phyloP scores from a whole-genome alignment of 2,888 invertebrate genomes.

The Dynastes tityus region DNA sequence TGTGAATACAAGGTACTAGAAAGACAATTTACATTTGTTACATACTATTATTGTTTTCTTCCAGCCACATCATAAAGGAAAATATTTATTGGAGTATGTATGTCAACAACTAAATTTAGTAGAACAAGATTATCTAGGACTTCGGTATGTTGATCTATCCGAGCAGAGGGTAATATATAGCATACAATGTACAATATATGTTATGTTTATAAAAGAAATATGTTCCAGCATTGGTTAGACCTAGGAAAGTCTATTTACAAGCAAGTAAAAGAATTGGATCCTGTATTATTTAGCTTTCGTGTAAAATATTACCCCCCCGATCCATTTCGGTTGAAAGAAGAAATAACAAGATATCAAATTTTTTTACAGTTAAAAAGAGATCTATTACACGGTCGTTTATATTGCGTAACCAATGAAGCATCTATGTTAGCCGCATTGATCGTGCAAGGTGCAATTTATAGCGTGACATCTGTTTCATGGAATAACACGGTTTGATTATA shows the following conservation, averaged over 20 bases:
- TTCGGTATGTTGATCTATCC: constrained; percentile 91
- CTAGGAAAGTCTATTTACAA: constrained; percentile 91
- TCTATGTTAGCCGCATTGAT: constrained; percentile 93
- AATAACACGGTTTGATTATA: constrained; percentile 68
- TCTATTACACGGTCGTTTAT: constrained; percentile 93
- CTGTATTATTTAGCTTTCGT: constrained; percentile 94
- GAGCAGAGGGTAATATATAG: constrained; percentile 85
- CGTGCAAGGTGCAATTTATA: constrained; percentile 83
- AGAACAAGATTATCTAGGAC: constrained; percentile 95
- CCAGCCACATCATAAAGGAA: constrained; percentile 91
- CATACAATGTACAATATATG: not conserved
- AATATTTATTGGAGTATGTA: constrained; percentile 90
- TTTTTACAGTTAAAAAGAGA: constrained; percentile 95
- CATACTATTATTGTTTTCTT: constrained; percentile 54
- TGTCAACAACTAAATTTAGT: constrained; percentile 92
- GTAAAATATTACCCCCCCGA: constrained; percentile 98
- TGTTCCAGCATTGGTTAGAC: constrained; percentile 94
- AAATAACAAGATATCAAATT: constrained; percentile 95
- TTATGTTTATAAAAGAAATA: constrained; percentile 25
- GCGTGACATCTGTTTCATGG: not conserved
- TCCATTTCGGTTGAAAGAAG: constrained; percentile 92
- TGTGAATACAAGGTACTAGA: constrained; percentile 88
- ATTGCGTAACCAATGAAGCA: constrained; percentile 92
- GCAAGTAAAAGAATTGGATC: constrained; percentile 95
- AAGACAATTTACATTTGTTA: constrained; percentile 47